Conservation (phyloP, 2,797 vertebrate genomes). For the Euthynnus affinis region DNA sequence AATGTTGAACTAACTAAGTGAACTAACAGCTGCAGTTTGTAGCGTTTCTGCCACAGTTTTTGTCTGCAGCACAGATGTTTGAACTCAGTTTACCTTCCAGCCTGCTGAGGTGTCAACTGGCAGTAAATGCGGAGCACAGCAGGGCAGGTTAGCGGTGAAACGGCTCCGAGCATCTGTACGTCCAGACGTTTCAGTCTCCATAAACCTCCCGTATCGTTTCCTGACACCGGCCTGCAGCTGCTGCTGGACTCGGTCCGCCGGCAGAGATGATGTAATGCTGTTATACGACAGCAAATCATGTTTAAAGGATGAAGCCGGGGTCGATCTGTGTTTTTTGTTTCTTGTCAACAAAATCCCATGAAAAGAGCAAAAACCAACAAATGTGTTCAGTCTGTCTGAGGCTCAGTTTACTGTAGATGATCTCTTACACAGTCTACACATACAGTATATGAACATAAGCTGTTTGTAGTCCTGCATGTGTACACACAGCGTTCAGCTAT, state of each 20-base stretch:
- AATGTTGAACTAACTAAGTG: too few species aligned
- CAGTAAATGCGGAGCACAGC: slow-evolving; percentile 29
- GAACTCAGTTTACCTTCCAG: slow-evolving; percentile 27
- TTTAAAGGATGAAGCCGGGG: too few species aligned
- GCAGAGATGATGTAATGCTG: background rate
- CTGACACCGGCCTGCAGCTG: slow-evolving; percentile 33
- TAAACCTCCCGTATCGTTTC: slow-evolving; percentile 8
- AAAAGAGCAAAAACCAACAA: too few species aligned
- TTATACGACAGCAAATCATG: background rate
- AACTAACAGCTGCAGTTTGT: too few species aligned
- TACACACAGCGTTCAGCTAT: too few species aligned
- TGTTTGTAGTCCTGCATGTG: too few species aligned
- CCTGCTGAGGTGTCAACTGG: slow-evolving; percentile 48
- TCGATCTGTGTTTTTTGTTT: background rate
- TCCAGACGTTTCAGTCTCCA: slow-evolving; percentile 7
- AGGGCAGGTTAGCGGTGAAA: slow-evolving; percentile 13
- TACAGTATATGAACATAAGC: too few species aligned
- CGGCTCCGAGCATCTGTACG: slow-evolving; percentile 27
- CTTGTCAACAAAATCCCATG: background rate
- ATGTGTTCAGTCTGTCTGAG: too few species aligned
- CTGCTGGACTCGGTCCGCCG: slow-evolving; percentile 2
- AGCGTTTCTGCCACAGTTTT: too few species aligned
- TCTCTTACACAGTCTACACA: too few species aligned
- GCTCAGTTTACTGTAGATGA: too few species aligned
- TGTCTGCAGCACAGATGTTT: slow-evolving; percentile 12